Evolutionary conservation across 2,113 vertebrate genomes (phyloP), one percentile per base, ranked within the genome.

Genomic region (Toxotes chatareus): DNA sequence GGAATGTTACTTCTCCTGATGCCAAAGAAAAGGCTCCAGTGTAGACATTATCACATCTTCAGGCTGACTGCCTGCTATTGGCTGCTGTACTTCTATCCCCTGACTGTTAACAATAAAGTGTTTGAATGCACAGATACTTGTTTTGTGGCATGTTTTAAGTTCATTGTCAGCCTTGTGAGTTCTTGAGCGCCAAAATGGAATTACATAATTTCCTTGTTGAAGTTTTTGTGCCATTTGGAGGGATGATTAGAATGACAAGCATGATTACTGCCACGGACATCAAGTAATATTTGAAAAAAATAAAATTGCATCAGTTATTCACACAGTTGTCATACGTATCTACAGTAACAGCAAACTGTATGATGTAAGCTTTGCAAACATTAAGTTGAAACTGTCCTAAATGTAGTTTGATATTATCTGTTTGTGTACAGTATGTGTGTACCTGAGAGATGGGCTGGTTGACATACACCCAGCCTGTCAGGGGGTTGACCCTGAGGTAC

Each of bases 401-500:
- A 38, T 44, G 11, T 3, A 7, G 21, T 42, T 49, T 17, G 47
- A 11, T 44, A 36, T 55, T 31, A n/a, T 49, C 19, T n/a, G 19
- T 32, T 14, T 70, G 46, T 31, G 47, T 19, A 16, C 5, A 27
- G 47, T 19, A 2, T 32, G 56, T 19, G 8, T 51, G 13, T 84
- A 97, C 97, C 97, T 96, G 96, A 49, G 96, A 95, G 80, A 97
- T 93, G 73, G 95, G 96, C 19, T 97, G 95, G 90, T 95, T 96
- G 63, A 97, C 96, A 40, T 93, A 98, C 62, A 98, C 94, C 96
- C 97, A 97, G 77, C 97, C 97, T 0, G 96, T 96, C 57, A 95
- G 74, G 2, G 96, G 95, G 92, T 97, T 96, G 79, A 97, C 96
- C 17, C 95, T 89, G 17, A 98, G 95, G 88, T 96, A 96, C 82